These are phyloP conservation scores for Oreortyx pictus DNA, from an alignment of 2,797 vertebrate species.

Conservation along the genomic window DNA sequence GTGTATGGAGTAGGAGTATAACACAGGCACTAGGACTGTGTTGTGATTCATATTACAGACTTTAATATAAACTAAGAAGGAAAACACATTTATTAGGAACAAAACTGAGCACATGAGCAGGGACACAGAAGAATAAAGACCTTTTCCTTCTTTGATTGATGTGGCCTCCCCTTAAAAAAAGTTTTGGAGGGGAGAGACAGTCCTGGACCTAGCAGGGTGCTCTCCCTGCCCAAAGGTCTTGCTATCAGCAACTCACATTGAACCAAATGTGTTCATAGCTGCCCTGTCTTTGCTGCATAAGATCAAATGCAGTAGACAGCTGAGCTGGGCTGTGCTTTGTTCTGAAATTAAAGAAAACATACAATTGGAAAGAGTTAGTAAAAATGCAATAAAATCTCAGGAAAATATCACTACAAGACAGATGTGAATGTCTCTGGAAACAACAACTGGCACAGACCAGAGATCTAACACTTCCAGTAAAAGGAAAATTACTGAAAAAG, in stretches of 20 bases:
- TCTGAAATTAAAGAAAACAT: neutral
- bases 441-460: neutral
- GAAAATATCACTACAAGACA: neutral
- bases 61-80: slow-evolving; percentile 59
- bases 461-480: neutral
- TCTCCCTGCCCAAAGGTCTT: neutral
- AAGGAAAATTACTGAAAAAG: neutral
- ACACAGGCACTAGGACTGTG: slow-evolving; percentile 18
- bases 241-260: fast-evolving
- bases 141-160: no score
- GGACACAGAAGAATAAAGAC: neutral
- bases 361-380: neutral
- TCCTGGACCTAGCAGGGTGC: neutral
- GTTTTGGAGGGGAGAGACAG: neutral
- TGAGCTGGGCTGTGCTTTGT: neutral
- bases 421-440: neutral
- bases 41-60: slow-evolving; percentile 51
- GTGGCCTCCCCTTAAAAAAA: neutral
- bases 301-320: neutral
- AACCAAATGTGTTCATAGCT: neutral
- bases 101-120: neutral
- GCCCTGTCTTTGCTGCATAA: neutral
- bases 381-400: neutral
- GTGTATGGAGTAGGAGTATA: slow-evolving; percentile 43
- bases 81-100: slow-evolving; percentile 39